These are phyloP conservation scores for Siderastrea siderea DNA, from an alignment of 92 coral and sea anemone species.

Conservation along the genomic window DNA sequence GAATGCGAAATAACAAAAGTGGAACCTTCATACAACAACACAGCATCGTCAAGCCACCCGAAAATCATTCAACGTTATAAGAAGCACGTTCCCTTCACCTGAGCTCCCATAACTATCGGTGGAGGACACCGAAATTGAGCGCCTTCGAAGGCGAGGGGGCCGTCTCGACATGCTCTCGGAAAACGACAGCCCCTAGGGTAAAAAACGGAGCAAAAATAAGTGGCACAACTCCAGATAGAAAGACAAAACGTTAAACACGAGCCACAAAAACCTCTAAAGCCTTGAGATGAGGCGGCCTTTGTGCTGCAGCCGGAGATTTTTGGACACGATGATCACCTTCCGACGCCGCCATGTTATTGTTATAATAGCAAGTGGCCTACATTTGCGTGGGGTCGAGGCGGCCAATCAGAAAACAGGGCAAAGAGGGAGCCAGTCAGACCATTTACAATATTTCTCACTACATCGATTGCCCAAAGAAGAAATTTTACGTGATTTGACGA, in stretches of 20 bases:
- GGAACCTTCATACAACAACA: neutral
- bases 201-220: conserved; percentile 61
- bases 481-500: neutral
- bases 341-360: conserved; percentile 95
- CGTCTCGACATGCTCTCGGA: conserved; percentile 99
- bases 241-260: conserved; percentile 23
- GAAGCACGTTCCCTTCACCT: conserved; percentile 79
- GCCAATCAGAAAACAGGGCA: conserved; percentile 27
- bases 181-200: conserved; percentile 91
- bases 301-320: conserved; percentile 99
- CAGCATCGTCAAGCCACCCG: too few species aligned
- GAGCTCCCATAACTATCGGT: conserved; percentile 99
- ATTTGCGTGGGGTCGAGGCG: conserved; percentile 48
- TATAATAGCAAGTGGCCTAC: conserved; percentile 10
- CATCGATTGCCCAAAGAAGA: neutral
- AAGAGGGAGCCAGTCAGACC: too few species aligned
- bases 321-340: conserved; percentile 87
- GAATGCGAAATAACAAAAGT: neutral
- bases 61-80: conserved; percentile 2
- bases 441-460: too few species aligned
- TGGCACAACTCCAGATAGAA: conserved; percentile 15
- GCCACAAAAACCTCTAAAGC: conserved; percentile 89
- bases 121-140: conserved; percentile 99
- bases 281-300: conserved; percentile 95
- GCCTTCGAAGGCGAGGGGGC: conserved; percentile 99